phyloP scores from a whole-genome alignment of 2,888 invertebrate genomes.

The Cantharis rufa region DNA sequence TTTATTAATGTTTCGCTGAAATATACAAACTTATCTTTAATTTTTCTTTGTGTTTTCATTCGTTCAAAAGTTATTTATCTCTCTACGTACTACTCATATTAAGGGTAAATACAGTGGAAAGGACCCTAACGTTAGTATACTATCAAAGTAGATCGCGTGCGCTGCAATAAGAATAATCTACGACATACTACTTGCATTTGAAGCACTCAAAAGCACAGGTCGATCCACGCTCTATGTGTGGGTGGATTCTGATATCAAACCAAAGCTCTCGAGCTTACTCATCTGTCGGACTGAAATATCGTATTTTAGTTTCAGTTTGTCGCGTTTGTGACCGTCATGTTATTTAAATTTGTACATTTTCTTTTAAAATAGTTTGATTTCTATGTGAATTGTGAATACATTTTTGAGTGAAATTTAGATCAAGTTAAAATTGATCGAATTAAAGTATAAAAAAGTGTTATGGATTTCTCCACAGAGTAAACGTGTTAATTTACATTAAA shows the following conservation, averaged over 20 bases:
- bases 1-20: background rate
- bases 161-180: conserved; percentile 29
- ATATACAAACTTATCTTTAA: background rate
- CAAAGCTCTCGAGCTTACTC: conserved; percentile 47
- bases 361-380: background rate
- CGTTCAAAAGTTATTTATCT: conserved; percentile 6
- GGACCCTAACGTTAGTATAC: conserved; percentile 14
- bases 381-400: background rate
- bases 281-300: conserved; percentile 46
- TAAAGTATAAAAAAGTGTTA: background rate
- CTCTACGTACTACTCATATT: conserved; percentile 2
- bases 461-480: background rate
- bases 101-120: conserved; percentile 18
- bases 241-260: conserved; percentile 38
- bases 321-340: conserved; percentile 25
- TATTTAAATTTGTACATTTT: conserved; percentile 8
- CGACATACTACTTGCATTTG: conserved; percentile 33
- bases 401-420: background rate
- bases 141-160: conserved; percentile 35
- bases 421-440: background rate
- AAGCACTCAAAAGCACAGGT: conserved; percentile 26
- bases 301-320: conserved; percentile 43
- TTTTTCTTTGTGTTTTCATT: background rate
- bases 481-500: background rate
- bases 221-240: conserved; percentile 30